Percentiles rank a stretch among this genome's conserved stretches.
Conservation (phyloP, 2,888 invertebrate species). For the Nomada ferruginata region DNA sequence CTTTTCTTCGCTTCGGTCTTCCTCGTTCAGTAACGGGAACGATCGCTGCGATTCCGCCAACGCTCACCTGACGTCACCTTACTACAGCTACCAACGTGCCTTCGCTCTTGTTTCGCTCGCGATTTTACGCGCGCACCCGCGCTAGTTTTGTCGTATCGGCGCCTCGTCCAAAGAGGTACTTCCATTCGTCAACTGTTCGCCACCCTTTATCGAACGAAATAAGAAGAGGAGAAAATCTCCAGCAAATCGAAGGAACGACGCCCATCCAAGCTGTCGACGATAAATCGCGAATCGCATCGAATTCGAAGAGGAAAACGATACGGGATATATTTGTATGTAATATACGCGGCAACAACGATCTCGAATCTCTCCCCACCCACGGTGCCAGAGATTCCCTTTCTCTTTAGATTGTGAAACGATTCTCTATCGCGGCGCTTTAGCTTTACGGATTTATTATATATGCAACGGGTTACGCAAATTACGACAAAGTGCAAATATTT, state of each 20-base stretch:
- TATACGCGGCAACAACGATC: slow-evolving; percentile 52
- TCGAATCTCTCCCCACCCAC: slow-evolving; percentile 67
- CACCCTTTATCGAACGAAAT: not conserved
- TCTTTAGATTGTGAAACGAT: slow-evolving; percentile 81
- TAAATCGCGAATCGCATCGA: not conserved
- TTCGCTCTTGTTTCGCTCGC: slow-evolving; percentile 16
- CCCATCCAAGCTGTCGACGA: not conserved
- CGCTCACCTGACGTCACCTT: slow-evolving; percentile 75
- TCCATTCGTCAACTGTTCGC: not conserved
- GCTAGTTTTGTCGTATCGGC: not conserved
- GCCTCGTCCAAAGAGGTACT: not conserved
- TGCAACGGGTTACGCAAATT: slow-evolving; percentile 81
- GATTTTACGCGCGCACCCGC: not conserved
- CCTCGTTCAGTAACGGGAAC: slow-evolving; percentile 65
- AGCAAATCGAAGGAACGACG: too few species aligned
- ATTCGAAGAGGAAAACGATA: not conserved
- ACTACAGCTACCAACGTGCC: slow-evolving; percentile 29
- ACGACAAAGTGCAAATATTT: slow-evolving; percentile 82
- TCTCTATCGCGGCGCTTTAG: slow-evolving; percentile 74
- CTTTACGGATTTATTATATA: slow-evolving; percentile 79
- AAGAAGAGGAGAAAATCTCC: too few species aligned
- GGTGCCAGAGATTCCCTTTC: slow-evolving; percentile 79
- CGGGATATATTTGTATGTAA: not conserved
- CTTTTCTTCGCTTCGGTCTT: slow-evolving; percentile 36
- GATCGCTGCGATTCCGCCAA: slow-evolving; percentile 76